Conservation (phyloP, 2,888 invertebrate genomes). For the Sphinx pinastri region DNA sequence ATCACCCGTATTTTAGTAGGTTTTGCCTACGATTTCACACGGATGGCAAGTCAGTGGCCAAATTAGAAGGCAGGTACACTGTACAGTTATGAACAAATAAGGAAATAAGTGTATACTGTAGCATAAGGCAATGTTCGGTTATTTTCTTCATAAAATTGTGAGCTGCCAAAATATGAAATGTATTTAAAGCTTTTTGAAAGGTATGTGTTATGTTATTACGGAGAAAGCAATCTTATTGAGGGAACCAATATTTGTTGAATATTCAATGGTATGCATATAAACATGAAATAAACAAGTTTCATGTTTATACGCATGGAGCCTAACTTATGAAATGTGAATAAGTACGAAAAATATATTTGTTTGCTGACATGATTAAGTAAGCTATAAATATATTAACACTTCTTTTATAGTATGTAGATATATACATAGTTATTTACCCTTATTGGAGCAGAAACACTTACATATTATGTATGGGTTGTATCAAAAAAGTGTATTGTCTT, state of each 20-base stretch:
- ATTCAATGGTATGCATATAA: not conserved
- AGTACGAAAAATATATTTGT: not conserved
- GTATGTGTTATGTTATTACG: conserved; percentile 12
- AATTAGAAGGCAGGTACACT: conserved; percentile 2
- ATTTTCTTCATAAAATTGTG: conserved; percentile 2
- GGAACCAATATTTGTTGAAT: conserved; percentile 15
- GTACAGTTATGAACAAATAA: conserved; percentile 12
- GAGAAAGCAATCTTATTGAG: conserved; percentile 10
- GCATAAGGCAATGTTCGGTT: not conserved
- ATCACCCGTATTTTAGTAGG: conserved; percentile 17
- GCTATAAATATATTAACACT: not conserved
- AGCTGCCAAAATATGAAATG: conserved; percentile 13
- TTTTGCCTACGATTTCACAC: conserved; percentile 18
- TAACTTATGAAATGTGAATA: not conserved
- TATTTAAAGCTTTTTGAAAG: not conserved
- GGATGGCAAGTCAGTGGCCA: conserved; percentile 13
- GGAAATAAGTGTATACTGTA: not conserved
- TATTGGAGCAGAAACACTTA: too few relatives aligned
- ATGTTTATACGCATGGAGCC: not conserved
- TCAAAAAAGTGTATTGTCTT: too few relatives aligned
- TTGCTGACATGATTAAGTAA: not conserved
- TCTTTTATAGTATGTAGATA: too few relatives aligned
- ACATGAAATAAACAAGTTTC: not conserved
- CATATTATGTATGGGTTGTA: too few relatives aligned
- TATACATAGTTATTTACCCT: too few relatives aligned